phyloP scores from a whole-genome alignment of 2,113 vertebrate genomes.

The Pagrus major region DNA sequence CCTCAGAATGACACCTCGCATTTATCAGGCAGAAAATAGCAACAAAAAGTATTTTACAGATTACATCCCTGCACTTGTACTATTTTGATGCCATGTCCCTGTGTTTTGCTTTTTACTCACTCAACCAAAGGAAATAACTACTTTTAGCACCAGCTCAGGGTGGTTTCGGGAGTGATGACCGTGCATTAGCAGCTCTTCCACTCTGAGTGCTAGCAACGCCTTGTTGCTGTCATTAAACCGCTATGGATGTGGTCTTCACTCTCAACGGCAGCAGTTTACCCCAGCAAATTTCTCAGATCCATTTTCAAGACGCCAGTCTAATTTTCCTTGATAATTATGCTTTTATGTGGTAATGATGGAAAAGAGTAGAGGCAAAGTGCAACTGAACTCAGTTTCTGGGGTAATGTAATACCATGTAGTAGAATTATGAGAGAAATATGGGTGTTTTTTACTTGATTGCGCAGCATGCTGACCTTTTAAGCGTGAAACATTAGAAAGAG shows the following conservation, averaged over 20 bases:
- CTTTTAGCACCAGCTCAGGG: conserved; percentile 43
- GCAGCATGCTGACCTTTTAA: conserved; percentile 61
- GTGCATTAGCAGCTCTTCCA: conserved; percentile 62
- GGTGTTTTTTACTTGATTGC: conserved; percentile 19
- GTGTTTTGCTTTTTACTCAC: conserved; percentile 41
- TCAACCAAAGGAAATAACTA: conserved; percentile 59
- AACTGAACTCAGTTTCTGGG: conserved; percentile 42
- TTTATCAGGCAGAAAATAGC: conserved; percentile 12
- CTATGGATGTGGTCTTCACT: conserved; percentile 34
- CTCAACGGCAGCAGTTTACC: conserved; percentile 59
- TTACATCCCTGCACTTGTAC: conserved; percentile 11
- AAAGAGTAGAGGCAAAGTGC: conserved; percentile 55
- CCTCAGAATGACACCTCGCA: not conserved
- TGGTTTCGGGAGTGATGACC: conserved; percentile 49
- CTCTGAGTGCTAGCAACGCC: conserved; percentile 45
- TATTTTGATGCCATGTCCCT: conserved; percentile 21
- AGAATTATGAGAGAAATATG: conserved; percentile 33
- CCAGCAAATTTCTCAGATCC: conserved; percentile 54
- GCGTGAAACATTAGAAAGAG: conserved; percentile 52
- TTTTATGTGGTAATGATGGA: conserved; percentile 56
- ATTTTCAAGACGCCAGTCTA: conserved; percentile 57
- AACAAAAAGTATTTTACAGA: not conserved
- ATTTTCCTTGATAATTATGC: conserved; percentile 54
- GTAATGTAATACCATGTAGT: conserved; percentile 32
- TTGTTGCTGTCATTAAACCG: conserved; percentile 65